phyloP scores from a whole-genome alignment of 2,797 vertebrate species.

The Florisuga fusca region DNA sequence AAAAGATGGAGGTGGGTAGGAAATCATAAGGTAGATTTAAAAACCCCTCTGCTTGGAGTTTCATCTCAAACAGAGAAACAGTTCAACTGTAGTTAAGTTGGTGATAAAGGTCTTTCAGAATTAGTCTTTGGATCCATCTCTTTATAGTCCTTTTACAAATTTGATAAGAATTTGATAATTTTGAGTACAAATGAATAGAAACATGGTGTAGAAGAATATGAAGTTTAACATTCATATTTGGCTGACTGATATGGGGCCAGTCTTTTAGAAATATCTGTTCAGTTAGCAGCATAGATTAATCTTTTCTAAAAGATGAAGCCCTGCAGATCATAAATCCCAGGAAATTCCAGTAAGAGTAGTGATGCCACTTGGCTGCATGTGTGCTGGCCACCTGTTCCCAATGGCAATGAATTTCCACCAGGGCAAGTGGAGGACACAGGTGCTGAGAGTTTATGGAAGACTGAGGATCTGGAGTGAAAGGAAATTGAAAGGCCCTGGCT shows the following conservation, averaged over 20 bases:
- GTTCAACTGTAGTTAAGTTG: neutral
- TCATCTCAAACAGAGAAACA: neutral
- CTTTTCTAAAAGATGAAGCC: neutral
- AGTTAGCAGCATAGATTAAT: neutral
- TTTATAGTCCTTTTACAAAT: neutral
- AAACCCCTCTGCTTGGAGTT: fast-evolving
- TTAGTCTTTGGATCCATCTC: neutral
- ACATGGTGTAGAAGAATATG: neutral
- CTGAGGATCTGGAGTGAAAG: neutral
- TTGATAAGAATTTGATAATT: neutral
- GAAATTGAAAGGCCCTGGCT: neutral
- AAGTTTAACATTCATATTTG: neutral
- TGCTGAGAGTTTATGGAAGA: neutral
- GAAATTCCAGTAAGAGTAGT: neutral
- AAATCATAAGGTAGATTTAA: neutral
- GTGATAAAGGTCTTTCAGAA: neutral
- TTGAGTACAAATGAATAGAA: neutral
- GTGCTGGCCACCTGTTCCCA: neutral
- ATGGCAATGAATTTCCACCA: neutral
- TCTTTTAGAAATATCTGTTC: neutral
- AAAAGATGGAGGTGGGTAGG: neutral
- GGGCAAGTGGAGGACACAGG: neutral
- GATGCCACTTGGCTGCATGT: fast-evolving
- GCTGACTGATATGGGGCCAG: neutral
- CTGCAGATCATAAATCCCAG: neutral